Conservation (phyloP, 1,140 invertebrate species). For the Drosophila trapezifrons region DNA sequence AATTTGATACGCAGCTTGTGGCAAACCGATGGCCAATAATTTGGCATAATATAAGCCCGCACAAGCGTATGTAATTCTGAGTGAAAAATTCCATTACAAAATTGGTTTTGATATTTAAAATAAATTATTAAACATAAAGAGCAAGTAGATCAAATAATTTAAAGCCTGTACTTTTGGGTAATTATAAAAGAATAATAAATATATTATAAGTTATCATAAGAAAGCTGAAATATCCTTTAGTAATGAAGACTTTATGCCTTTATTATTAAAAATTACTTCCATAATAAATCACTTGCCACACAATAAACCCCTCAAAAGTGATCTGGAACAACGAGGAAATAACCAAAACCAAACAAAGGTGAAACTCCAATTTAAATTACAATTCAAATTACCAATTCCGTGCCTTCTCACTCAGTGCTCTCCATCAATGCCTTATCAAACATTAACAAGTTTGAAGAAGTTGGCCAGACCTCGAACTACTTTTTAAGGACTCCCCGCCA, state of each 20-base stretch:
- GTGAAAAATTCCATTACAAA: background rate
- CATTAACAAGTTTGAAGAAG: constrained; percentile 55
- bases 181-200: background rate
- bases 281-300: too few species aligned
- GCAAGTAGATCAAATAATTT: background rate
- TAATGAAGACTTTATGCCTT: too few species aligned
- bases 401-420: background rate
- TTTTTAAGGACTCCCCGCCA: constrained; percentile 9
- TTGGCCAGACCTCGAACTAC: constrained; percentile 24
- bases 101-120: background rate
- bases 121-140: background rate
- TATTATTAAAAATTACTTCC: too few species aligned
- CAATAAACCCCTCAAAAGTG: background rate
- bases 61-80: background rate
- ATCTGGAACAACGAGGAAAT: background rate
- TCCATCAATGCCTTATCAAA: constrained; percentile 52
- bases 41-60: constrained; percentile 5
- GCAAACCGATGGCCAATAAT: background rate
- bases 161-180: too few species aligned
- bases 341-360: background rate
- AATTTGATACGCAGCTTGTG: constrained; percentile 15
- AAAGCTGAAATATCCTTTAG: too few species aligned
- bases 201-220: too few species aligned
- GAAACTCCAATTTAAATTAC: constrained; percentile 10
- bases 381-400: constrained; percentile 19